Evolutionary conservation across 2,888 invertebrate genomes (phyloP).

Genomic region (Embidobia sp.): DNA sequence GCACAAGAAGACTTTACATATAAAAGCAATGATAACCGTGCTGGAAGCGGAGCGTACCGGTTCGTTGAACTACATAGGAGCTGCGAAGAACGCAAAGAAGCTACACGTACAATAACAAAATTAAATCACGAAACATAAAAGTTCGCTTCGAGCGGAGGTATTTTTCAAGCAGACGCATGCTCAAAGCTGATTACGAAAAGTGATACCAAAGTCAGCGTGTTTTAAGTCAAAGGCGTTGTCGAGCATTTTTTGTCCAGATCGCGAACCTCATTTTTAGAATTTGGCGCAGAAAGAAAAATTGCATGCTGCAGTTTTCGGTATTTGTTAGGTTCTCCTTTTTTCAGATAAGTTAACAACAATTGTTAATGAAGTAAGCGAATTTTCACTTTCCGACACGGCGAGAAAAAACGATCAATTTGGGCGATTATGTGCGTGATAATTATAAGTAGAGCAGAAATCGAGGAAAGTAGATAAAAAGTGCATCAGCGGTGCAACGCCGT

Average conservation of each 20-base stretch:
- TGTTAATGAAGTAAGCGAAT: neutral
- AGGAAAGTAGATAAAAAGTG: constrained; percentile 51
- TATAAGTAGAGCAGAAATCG: constrained; percentile 44
- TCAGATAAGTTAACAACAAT: no score
- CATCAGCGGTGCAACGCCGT: constrained; percentile 21
- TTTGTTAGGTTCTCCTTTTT: no score
- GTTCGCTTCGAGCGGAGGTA: no score
- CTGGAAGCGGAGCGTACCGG: constrained; percentile 79
- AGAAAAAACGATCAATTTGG: constrained; percentile 1
- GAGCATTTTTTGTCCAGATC: no score
- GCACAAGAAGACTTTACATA: constrained; percentile 53
- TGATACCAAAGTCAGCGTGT: no score
- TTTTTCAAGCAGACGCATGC: no score
- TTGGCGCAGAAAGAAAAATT: no score
- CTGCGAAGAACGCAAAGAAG: constrained; percentile 56
- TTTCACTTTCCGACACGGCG: constrained; percentile 3
- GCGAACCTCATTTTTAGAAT: no score
- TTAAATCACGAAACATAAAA: constrained; percentile 30
- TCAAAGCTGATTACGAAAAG: no score
- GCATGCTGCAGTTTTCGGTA: no score
- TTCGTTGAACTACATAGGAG: constrained; percentile 74
- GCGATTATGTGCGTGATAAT: neutral
- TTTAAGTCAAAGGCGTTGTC: no score
- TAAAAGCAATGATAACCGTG: constrained; percentile 72
- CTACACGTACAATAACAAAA: constrained; percentile 51